A percentile compares a stretch with the other conserved stretches of the same genome.
phyloP scores from a whole-genome alignment of 2,113 vertebrate species.

The Melierax canorus region DNA sequence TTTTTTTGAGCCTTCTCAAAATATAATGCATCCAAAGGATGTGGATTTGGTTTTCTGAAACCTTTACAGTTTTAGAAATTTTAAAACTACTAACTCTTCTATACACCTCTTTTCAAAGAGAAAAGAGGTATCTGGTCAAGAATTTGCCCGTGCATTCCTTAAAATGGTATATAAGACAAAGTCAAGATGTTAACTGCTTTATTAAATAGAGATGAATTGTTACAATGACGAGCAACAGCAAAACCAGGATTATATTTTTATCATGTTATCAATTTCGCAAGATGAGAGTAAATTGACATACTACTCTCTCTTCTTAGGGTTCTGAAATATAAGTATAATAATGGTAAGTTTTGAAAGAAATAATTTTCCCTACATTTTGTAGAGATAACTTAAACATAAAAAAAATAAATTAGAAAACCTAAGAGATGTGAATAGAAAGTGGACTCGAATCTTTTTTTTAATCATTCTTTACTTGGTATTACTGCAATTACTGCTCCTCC shows the following conservation, averaged over 20 bases:
- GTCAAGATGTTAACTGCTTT: background rate
- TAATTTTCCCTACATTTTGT: background rate
- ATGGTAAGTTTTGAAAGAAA: background rate
- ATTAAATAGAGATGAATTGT: background rate
- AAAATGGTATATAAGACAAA: background rate
- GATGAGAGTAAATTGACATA: background rate
- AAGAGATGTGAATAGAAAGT: background rate
- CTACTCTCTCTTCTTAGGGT: background rate
- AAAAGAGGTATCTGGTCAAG: background rate
- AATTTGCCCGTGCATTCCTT: background rate
- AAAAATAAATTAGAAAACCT: background rate
- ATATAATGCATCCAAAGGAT: background rate
- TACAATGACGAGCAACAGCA: background rate
- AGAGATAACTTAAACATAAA: background rate
- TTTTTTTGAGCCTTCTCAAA: background rate
- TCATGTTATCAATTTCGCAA: background rate
- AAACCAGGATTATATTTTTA: background rate
- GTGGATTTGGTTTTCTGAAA: background rate
- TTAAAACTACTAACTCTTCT: background rate
- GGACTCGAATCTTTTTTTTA: background rate
- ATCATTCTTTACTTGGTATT: background rate
- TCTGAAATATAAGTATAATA: background rate
- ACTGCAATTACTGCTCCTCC: background rate
- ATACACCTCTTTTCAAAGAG: background rate
- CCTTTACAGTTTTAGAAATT: background rate